These are phyloP conservation scores for Epinephelus malabaricus DNA, from an alignment of 2,797 vertebrate species.

Conservation along the genomic window DNA sequence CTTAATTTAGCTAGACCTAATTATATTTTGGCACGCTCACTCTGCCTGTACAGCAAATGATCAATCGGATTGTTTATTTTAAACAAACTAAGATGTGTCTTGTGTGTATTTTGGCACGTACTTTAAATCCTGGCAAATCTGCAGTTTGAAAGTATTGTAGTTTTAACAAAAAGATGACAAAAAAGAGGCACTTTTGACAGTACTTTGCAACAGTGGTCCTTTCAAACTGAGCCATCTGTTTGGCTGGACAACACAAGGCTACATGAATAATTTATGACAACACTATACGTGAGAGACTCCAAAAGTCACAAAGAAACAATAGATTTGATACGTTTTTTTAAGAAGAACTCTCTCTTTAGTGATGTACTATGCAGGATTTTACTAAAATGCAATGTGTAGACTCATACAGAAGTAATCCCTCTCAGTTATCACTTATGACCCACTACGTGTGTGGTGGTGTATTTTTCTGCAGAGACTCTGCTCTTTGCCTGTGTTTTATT, in stretches of 20 bases:
- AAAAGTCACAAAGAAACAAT: constrained; percentile 1
- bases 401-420: no score
- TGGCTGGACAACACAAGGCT: background rate
- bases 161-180: background rate
- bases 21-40: background rate
- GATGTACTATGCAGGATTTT: no score
- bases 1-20: background rate
- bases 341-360: no score
- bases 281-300: background rate
- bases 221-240: no score
- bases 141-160: background rate
- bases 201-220: background rate
- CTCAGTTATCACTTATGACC: no score
- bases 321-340: background rate
- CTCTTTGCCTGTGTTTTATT: no score
- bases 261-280: background rate
- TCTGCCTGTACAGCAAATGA: background rate
- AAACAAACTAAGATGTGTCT: background rate
- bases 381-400: no score
- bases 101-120: background rate
- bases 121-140: background rate
- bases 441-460: no score
- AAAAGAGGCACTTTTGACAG: background rate
- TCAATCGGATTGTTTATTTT: background rate
- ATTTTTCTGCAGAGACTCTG: no score